These are phyloP conservation scores for Macrosteles quadrilineatus DNA, from an alignment of 1,140 invertebrate species.

Conservation along the genomic window DNA sequence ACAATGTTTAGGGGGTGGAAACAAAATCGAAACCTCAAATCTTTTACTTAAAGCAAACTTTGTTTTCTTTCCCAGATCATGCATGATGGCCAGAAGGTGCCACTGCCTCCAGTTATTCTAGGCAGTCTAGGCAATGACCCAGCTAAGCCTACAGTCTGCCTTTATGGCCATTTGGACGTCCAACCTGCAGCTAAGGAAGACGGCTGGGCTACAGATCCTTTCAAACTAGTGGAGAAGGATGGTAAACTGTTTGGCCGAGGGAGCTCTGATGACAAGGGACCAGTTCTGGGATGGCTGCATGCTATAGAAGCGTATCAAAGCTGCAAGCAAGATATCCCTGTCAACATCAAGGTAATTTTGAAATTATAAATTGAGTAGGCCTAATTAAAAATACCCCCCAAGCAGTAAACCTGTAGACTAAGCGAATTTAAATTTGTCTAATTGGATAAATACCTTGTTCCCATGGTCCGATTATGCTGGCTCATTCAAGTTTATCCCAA, in stretches of 20 bases:
- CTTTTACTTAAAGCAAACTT: no score
- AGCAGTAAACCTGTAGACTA: background rate
- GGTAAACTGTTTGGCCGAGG: constrained; percentile 92
- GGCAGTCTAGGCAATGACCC: constrained; percentile 81
- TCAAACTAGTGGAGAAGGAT: constrained; percentile 83
- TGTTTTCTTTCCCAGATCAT: no score
- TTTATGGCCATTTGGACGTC: constrained; percentile 98
- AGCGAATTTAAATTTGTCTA: no score
- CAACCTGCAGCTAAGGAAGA: constrained; percentile 90
- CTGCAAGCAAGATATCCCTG: constrained; percentile 69
- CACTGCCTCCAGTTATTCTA: constrained; percentile 87
- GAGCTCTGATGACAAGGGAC: constrained; percentile 93
- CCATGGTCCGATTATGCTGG: no score
- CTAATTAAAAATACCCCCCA: no score
- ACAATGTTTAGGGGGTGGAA: no score
- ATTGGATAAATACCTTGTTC: no score
- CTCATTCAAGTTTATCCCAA: no score
- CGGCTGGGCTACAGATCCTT: constrained; percentile 96
- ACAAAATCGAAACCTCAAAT: no score
- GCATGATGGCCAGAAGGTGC: constrained; percentile 68
- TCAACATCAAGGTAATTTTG: constrained; percentile 83
- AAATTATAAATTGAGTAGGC: background rate
- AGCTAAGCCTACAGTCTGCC: constrained; percentile 86
- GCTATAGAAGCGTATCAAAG: constrained; percentile 87
- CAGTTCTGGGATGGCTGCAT: constrained; percentile 92